Evolutionary conservation across 2,797 vertebrate species (phyloP).

Genomic region (Siniperca undulata): DNA sequence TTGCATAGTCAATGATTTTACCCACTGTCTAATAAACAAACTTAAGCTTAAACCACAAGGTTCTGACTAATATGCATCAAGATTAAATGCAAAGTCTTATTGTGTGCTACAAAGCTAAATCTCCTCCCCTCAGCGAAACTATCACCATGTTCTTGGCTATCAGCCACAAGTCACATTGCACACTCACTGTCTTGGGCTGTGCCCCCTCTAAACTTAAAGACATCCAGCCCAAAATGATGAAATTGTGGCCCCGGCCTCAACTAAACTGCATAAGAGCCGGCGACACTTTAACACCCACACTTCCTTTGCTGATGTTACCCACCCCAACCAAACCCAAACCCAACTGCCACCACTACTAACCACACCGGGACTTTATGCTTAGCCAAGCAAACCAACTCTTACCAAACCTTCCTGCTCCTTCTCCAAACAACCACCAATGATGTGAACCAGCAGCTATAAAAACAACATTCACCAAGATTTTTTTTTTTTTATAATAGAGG

Average conservation of each 20-base stretch:
- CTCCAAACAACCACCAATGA: constrained; percentile 26
- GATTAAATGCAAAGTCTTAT: neutral
- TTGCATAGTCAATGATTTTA: neutral
- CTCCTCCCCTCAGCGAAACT: neutral
- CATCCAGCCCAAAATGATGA: constrained; percentile 2
- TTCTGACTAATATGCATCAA: neutral
- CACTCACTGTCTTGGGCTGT: neutral
- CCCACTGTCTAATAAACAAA: neutral
- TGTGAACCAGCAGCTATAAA: constrained; percentile 38
- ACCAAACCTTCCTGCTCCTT: constrained; percentile 24
- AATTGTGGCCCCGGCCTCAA: neutral
- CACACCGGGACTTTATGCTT: constrained; percentile 24
- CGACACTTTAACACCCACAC: constrained; percentile 27
- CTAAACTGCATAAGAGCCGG: neutral
- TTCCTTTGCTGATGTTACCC: constrained; percentile 28
- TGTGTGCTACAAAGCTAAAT: neutral
- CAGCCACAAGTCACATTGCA: constrained; percentile 1
- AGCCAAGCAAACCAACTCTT: constrained; percentile 43
- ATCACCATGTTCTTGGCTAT: neutral
- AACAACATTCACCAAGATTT: constrained; percentile 12
- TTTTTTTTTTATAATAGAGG: constrained; percentile 24
- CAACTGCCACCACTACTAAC: constrained; percentile 21
- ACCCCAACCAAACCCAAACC: constrained; percentile 29
- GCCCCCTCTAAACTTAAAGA: neutral
- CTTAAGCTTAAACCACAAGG: neutral